Base-by-base conservation (phyloP, 2,888 invertebrate species). In the Microplitis deprimator region DNA sequence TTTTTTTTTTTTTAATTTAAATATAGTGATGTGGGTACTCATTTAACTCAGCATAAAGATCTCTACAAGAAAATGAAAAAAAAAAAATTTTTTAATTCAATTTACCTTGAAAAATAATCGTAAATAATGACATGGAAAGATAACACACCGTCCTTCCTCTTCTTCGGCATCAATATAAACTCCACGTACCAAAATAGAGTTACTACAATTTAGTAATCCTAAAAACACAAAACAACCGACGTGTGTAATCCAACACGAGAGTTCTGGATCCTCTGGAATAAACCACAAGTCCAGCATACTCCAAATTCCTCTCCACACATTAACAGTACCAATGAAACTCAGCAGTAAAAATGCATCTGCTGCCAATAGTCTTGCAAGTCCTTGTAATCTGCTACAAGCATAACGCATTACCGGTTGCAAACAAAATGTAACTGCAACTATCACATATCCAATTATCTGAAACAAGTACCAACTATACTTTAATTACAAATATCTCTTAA, bases 251-350 rank as follows among this genome's bases (percentile, higher is more conserved):
- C 95, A 95, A 88, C 94, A 95, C 89, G 96, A 96, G 81, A 95
- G 89, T 79, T 94, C 92, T 68, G 92, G 92, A 83, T 94, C 91
- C 79, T 95, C 96, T 94, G 92, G 84, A 86, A 91, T 80, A 80
- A 96, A 92, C 89, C 95, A 95, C 60, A 94, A 90, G 89, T 97
- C 96, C 38, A 96, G 91, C 76, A 95, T 89, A 80, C 93, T 94
- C 96, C 97, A 97, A 76, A 96, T 92, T 13, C 96, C 96, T 68
- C 97, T 92, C 97, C 97, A 97, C 10, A 96, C 95, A 89, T 96
- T 96, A 73, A 97, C 94, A 0, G 96, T 96, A 13, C 96, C 96
- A 80, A 95, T 88, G 87, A 96, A 95, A 61, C 95, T 94, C 81
- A 96, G 90, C 79, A 96, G 91, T 80, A 96, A 93, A 90, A 95